Evolutionary conservation across 2,888 invertebrate species (phyloP).

Genomic region (Leptopilina drosophilae): DNA sequence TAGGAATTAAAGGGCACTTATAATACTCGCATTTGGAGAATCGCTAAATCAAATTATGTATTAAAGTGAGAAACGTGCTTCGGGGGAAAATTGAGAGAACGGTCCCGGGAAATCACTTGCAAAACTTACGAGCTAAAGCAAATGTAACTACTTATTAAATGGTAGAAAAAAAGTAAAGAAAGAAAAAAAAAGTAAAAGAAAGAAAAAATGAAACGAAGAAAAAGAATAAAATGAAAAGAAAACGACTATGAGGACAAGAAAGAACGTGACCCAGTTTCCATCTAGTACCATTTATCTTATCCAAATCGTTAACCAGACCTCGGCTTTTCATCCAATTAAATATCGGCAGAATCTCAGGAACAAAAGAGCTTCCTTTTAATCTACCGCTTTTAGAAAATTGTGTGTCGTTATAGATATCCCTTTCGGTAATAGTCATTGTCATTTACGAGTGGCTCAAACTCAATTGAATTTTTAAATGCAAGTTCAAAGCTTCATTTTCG

Average conservation of each 20-base stretch:
- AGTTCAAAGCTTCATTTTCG: neutral
- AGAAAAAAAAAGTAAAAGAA: neutral
- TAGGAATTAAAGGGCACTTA: slow-evolving; percentile 20
- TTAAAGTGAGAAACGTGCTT: slow-evolving; percentile 15
- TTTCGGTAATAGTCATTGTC: slow-evolving; percentile 8
- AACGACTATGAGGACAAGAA: slow-evolving; percentile 17
- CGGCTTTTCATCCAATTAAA: slow-evolving; percentile 51
- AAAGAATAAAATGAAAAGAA: too few species aligned
- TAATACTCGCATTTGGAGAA: slow-evolving; percentile 1
- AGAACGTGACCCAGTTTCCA: slow-evolving; percentile 47
- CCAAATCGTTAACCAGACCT: slow-evolving; percentile 49
- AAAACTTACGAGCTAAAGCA: slow-evolving; percentile 41
- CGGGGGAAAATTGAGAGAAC: slow-evolving; percentile 21
- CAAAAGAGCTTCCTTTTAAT: slow-evolving; percentile 41
- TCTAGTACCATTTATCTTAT: slow-evolving; percentile 49
- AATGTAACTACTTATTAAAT: slow-evolving; percentile 47
- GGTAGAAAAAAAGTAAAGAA: slow-evolving; percentile 24
- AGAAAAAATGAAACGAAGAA: neutral
- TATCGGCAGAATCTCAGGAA: slow-evolving; percentile 48
- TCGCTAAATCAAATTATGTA: slow-evolving; percentile 39
- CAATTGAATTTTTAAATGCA: slow-evolving; percentile 12
- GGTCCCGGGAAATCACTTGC: slow-evolving; percentile 44
- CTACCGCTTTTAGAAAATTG: slow-evolving; percentile 45
- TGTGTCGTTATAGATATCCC: slow-evolving; percentile 28
- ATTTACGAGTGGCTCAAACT: slow-evolving; percentile 3